A percentile compares a stretch with the other conserved stretches of the same genome.
Evolutionary conservation across 2,113 vertebrate genomes (phyloP).

Genomic region (Calonectris borealis): DNA sequence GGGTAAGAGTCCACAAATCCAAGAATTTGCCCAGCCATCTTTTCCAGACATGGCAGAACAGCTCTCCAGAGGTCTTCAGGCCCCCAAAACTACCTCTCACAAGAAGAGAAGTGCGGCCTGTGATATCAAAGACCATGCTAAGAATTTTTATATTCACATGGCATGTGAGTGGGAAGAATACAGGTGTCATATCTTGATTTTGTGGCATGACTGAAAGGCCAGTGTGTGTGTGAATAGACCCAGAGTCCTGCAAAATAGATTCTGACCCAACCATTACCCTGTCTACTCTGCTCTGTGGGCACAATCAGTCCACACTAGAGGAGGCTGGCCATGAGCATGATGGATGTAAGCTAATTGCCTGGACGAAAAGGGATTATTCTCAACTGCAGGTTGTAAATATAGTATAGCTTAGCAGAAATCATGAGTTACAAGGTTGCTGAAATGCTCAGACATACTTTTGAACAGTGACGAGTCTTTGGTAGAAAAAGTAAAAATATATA

Average conservation of each 20-base stretch:
- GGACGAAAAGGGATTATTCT: not conserved
- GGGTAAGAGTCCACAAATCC: not conserved
- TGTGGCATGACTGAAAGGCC: not conserved
- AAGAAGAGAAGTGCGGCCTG: not conserved
- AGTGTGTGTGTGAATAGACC: not conserved
- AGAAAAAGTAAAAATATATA: not conserved
- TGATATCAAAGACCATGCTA: not conserved
- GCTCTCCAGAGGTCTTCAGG: not conserved
- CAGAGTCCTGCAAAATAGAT: not conserved
- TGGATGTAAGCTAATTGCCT: not conserved
- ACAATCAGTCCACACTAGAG: not conserved
- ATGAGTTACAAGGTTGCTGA: not conserved
- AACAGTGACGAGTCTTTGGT: not conserved
- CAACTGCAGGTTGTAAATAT: not conserved
- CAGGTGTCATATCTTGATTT: not conserved
- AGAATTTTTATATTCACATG: not conserved
- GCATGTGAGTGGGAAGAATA: not conserved
- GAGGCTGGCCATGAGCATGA: fast-evolving
- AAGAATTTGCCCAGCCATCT: not conserved
- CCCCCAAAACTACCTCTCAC: not conserved
- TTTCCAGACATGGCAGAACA: not conserved
- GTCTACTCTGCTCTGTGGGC: not conserved
- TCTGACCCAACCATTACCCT: not conserved
- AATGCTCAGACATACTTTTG: not conserved
- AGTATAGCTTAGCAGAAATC: not conserved